Conservation (phyloP, 37 sponge, comb jelly and placozoan genomes). For the Spongia lamella region DNA sequence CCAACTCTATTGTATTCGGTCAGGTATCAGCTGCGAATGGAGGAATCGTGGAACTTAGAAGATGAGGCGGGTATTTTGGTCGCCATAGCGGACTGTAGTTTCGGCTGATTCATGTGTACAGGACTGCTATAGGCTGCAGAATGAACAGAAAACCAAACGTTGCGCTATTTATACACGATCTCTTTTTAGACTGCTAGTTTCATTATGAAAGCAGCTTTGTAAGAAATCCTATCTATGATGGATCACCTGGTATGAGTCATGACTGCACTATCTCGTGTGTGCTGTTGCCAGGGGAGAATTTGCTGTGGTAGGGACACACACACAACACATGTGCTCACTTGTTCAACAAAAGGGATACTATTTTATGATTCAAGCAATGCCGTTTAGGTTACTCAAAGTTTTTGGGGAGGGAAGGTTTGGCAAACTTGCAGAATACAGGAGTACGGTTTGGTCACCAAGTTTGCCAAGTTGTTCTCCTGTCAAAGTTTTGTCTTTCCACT, state of each 20-base stretch:
- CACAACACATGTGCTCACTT: too few species aligned
- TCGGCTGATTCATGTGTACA: constrained; percentile 58
- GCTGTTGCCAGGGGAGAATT: constrained; percentile 62
- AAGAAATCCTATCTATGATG: constrained; percentile 6
- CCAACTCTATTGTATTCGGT: neutral
- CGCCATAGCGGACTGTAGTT: constrained; percentile 68
- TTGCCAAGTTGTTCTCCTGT: too few species aligned
- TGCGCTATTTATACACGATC: too few species aligned
- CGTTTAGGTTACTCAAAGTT: neutral
- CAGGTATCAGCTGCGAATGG: neutral
- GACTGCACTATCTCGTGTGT: neutral
- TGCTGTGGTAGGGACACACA: constrained; percentile 43
- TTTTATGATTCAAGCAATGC: too few species aligned
- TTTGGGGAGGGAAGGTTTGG: too few species aligned
- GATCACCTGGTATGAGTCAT: neutral
- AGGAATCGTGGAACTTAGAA: constrained; percentile 42
- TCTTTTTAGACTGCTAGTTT: constrained; percentile 35
- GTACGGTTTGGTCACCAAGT: too few species aligned
- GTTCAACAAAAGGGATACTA: too few species aligned
- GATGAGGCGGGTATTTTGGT: constrained; percentile 69
- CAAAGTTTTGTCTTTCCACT: too few species aligned
- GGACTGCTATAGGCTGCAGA: constrained; percentile 29
- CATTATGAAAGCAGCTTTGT: constrained; percentile 59
- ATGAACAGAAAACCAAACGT: constrained; percentile 27
- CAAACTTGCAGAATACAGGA: too few species aligned